These are phyloP conservation scores for Pyrgilauda ruficollis DNA, from an alignment of 2,113 vertebrate species.

Conservation along the genomic window DNA sequence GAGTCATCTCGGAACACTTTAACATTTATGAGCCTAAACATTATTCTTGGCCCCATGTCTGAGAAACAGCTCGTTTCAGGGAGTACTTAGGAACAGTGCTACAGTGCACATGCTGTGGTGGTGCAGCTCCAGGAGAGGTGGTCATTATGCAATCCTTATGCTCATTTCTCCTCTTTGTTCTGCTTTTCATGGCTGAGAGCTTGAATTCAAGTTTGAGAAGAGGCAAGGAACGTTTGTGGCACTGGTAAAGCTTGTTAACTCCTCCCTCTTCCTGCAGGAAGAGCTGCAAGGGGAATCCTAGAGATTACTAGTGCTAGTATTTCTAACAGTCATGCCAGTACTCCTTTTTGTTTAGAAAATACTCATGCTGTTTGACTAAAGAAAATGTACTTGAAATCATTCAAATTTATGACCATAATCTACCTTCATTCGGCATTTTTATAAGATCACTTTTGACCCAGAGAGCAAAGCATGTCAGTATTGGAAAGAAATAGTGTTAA, in stretches of 20 bases:
- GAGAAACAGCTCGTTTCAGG: neutral
- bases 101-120: neutral
- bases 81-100: neutral
- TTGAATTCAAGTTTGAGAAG: neutral
- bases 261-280: neutral
- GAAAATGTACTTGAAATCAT: neutral
- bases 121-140: neutral
- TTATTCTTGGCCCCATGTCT: constrained; percentile 3
- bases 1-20: neutral
- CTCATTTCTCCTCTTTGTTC: neutral
- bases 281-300: neutral
- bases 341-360: neutral
- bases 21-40: neutral
- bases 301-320: neutral
- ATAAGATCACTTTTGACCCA: neutral
- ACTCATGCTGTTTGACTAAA: neutral
- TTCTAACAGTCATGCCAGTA: neutral
- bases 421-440: neutral
- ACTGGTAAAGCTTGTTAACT: neutral
- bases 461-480: neutral
- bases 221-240: neutral
- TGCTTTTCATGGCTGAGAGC: neutral
- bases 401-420: neutral
- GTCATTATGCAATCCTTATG: neutral
- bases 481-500: constrained; percentile 3